Conservation (phyloP, 92 coral and sea anemone genomes). For the Desmophyllum pertusum region DNA sequence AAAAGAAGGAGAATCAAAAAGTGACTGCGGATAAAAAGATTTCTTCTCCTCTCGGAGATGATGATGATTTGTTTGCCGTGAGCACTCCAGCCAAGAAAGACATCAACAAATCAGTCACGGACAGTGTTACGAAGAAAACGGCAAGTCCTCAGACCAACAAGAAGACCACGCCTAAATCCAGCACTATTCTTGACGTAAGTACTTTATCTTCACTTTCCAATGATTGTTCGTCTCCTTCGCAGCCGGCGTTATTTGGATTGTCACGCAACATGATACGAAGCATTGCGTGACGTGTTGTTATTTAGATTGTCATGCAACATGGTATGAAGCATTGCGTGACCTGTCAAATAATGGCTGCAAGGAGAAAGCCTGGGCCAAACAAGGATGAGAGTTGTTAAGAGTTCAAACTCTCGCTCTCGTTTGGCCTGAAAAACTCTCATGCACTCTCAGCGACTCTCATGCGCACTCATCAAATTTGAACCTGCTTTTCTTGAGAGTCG, state of each 20-base stretch:
- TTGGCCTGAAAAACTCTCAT: no score
- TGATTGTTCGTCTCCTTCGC: not conserved
- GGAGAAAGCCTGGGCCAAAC: no score
- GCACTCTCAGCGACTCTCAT: no score
- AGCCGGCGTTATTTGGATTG: not conserved
- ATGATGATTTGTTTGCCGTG: conserved; percentile 74
- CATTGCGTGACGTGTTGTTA: not conserved
- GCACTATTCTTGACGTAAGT: conserved; percentile 65
- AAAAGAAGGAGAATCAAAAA: conserved; percentile 29
- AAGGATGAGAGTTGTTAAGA: no score
- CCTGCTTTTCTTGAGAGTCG: no score
- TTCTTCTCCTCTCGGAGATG: conserved; percentile 50
- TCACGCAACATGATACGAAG: not conserved
- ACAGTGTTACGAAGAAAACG: conserved; percentile 27
- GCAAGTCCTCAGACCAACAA: conserved; percentile 28
- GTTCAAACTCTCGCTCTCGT: no score
- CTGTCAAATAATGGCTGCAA: not conserved
- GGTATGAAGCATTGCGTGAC: not conserved
- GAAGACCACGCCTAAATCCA: conserved; percentile 56
- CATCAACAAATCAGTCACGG: conserved; percentile 22
- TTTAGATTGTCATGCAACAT: not conserved
- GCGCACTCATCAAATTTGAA: no score
- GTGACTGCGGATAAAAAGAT: not conserved
- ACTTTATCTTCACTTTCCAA: not conserved
- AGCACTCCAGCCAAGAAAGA: conserved; percentile 48